These are phyloP conservation scores for Ectemnius cavifrons DNA, from an alignment of 2,888 invertebrate species.

Conservation along the genomic window DNA sequence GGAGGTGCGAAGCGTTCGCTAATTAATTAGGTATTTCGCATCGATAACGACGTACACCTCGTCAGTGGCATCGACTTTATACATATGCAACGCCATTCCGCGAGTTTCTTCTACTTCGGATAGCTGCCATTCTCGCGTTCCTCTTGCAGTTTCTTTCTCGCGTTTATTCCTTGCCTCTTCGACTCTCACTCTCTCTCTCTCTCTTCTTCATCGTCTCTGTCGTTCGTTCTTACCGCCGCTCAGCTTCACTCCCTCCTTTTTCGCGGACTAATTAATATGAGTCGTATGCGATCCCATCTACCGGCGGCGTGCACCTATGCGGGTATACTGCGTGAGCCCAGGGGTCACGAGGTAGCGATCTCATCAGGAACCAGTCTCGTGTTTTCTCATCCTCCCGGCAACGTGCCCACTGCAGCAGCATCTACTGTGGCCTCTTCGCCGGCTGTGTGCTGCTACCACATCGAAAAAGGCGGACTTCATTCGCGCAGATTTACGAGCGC, in stretches of 20 bases:
- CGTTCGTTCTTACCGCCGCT: too few relatives aligned
- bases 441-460: too few relatives aligned
- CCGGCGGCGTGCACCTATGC: slow-evolving; percentile 37
- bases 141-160: neutral
- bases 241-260: slow-evolving; percentile 19
- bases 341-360: slow-evolving; percentile 34
- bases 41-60: slow-evolving; percentile 51
- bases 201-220: too few relatives aligned
- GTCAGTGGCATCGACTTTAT: slow-evolving; percentile 28
- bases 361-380: slow-evolving; percentile 38
- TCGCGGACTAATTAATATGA: slow-evolving; percentile 46
- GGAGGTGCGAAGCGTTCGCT: slow-evolving; percentile 29
- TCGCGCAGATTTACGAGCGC: slow-evolving; percentile 45
- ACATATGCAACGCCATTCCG: slow-evolving; percentile 43
- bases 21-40: slow-evolving; percentile 53
- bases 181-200: slow-evolving; percentile 4
- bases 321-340: slow-evolving; percentile 22
- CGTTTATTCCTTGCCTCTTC: neutral
- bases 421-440: too few relatives aligned
- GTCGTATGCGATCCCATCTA: slow-evolving; percentile 41
- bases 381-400: slow-evolving; percentile 19
- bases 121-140: slow-evolving; percentile 1
- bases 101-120: slow-evolving; percentile 21
- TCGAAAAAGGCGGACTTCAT: slow-evolving; percentile 40
- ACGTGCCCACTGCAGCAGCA: neutral